Evolutionary conservation across 2,888 invertebrate species (phyloP), one percentile per base, ranked within the genome.

Genomic region (Trilocha varians): DNA sequence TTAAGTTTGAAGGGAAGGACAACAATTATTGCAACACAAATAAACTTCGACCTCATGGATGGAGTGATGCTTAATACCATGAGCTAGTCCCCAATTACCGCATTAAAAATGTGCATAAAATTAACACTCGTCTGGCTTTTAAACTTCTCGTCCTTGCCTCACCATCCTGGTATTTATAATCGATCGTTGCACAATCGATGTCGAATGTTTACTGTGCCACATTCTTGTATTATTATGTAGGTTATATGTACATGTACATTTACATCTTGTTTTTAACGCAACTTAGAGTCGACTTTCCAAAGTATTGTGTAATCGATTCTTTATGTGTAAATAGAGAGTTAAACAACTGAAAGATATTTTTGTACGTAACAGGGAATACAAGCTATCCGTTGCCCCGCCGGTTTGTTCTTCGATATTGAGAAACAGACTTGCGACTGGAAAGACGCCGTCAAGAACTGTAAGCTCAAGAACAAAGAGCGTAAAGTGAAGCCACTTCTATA

Each of bases 341-440:
- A 48, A 36, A 51, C 44, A 49, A 44, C 42, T 39, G 32, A 16
- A 36, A n/a, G 34, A 38, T 49, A 51, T 45, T 25, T 25, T 25
- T 11, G 11, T 25, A 25, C 42, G 42, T 72, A 36, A 50, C 78
- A 94, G 93, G 96, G 96, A 68, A 91, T 96, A 39, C 95, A 96
- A 90, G 96, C 95, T 17, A 94, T 96, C 66, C 91, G 96, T 76
- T 96, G 96, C 71, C 96, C 96, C 34, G 95, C 96, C 42, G 96
- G 96, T 78, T 86, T 97, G 58, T 96, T 89, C 82, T 97, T 97
- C 82, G 96, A 97, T 75, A 95, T 96, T 66, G 96, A 96, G 72
- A 95, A 96, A 76, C 96, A 97, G 80, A 96, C 96, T 2, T 97
- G 96, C 68, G 96, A 96, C 72, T 97, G 96, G 96, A 96, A 94